These are phyloP conservation scores for Phrynosoma blainvillii DNA, from an alignment of 2,113 vertebrate species.

Conservation along the genomic window DNA sequence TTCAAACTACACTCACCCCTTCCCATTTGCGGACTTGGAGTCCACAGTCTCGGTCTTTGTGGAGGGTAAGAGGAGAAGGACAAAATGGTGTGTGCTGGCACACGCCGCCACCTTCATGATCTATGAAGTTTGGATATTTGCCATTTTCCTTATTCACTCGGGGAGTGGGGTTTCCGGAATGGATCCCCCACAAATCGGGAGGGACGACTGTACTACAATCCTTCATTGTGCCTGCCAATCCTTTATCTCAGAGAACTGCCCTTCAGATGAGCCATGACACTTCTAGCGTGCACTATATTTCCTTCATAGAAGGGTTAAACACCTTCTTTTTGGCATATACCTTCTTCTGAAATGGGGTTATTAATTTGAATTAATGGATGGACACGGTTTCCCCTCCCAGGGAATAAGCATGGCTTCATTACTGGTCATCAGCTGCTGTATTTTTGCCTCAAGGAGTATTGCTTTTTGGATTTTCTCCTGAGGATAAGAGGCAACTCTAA, in stretches of 20 bases:
- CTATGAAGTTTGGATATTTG: too few relatives aligned
- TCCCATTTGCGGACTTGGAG: too few relatives aligned
- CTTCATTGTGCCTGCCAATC: background rate
- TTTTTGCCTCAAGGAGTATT: background rate
- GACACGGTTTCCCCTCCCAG: background rate
- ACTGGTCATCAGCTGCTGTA: background rate
- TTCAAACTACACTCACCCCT: too few relatives aligned
- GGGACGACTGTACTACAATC: background rate
- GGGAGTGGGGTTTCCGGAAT: too few relatives aligned
- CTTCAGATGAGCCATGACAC: background rate
- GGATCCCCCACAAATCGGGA: too few relatives aligned
- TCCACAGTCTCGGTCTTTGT: too few relatives aligned
- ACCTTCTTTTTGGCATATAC: background rate
- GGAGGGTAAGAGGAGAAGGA: too few relatives aligned
- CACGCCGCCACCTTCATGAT: too few relatives aligned
- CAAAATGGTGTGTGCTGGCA: too few relatives aligned
- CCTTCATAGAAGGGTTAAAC: background rate
- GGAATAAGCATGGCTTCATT: background rate
- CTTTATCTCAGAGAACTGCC: background rate
- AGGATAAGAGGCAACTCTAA: background rate
- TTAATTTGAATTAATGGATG: background rate
- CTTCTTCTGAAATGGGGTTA: background rate
- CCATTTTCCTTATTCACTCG: too few relatives aligned
- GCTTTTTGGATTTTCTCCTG: background rate
- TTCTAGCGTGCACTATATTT: background rate